Conservation (phyloP, 2,888 invertebrate species). For the Euplagia quadripunctaria region DNA sequence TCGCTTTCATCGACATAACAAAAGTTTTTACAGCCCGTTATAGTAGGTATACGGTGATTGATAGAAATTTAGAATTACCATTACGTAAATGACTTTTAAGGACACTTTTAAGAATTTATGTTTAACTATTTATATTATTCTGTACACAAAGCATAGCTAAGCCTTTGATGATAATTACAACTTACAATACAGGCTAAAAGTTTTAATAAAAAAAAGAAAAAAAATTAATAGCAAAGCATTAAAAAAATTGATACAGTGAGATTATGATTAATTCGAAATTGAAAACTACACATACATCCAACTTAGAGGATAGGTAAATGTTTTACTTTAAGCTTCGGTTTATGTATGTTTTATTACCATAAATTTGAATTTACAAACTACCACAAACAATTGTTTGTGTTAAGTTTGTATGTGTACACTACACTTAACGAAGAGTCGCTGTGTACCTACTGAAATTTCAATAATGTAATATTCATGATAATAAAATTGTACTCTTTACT, state of each 20-base stretch:
- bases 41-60: not conserved
- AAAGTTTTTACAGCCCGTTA: not conserved
- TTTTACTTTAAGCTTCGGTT: not conserved
- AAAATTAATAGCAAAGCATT: not conserved
- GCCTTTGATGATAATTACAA: no score
- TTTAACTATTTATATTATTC: no score
- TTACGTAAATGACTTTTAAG: not conserved
- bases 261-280: not conserved
- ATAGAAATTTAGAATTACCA: not conserved
- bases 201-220: no score
- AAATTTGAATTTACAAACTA: no score
- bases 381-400: not conserved
- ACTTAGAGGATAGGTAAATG: not conserved
- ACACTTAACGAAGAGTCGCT: not conserved
- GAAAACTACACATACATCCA: not conserved
- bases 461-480: no score
- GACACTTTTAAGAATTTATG: no score
- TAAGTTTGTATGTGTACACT: not conserved
- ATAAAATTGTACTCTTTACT: no score
- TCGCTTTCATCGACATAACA: constrained; percentile 3
- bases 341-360: no score
- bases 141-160: no score
- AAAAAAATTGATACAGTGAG: not conserved
- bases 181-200: no score
- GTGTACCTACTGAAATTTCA: no score